phyloP scores from a whole-genome alignment of 2,888 invertebrate genomes.

The Onthophagus sagittarius region DNA sequence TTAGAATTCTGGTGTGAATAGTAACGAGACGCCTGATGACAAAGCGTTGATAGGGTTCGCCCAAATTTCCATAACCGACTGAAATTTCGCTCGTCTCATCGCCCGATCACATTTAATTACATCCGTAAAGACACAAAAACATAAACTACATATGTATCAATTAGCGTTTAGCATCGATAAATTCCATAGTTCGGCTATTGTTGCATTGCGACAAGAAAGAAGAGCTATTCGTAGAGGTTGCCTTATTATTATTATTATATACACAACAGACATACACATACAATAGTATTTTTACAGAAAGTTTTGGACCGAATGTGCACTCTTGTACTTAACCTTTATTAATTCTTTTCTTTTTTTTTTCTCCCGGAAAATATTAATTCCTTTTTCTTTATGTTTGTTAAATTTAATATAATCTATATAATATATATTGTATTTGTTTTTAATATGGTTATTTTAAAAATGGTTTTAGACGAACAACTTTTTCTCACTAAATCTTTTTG shows the following conservation, averaged over 20 bases:
- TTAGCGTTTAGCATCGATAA: neutral
- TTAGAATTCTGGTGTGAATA: conserved; percentile 63
- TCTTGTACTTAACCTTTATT: neutral
- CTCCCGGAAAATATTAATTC: neutral
- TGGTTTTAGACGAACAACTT: neutral
- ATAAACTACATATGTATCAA: neutral
- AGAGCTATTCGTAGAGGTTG: neutral
- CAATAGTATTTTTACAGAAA: neutral
- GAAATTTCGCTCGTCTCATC: conserved; percentile 21
- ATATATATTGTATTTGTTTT: neutral
- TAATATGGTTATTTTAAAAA: neutral
- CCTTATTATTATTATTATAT: neutral
- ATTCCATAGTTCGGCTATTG: neutral
- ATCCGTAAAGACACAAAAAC: neutral
- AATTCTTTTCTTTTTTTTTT: too few relatives aligned
- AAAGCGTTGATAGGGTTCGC: conserved; percentile 95
- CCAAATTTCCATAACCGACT: conserved; percentile 93
- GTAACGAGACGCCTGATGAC: conserved; percentile 86
- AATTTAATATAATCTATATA: neutral
- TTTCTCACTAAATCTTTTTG: neutral
- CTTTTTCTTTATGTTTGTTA: neutral
- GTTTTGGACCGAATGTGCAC: neutral
- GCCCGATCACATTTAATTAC: neutral
- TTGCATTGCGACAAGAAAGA: neutral
- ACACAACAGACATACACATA: neutral